Evolutionary conservation across 2,797 vertebrate genomes (phyloP).

Genomic region (Discoglossus pictus): DNA sequence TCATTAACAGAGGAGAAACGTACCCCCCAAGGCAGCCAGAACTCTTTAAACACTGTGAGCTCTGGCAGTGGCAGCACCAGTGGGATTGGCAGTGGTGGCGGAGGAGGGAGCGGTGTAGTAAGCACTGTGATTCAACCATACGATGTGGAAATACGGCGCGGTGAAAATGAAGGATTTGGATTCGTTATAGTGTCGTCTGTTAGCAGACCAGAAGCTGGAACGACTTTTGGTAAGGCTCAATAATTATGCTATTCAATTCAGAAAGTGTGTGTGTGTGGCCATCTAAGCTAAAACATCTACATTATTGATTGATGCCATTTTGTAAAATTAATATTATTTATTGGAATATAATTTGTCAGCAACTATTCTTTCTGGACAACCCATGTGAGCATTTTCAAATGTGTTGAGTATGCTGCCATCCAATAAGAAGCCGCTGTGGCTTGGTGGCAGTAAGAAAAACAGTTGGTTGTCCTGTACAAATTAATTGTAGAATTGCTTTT

Average conservation of each 20-base stretch:
- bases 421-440: too few relatives aligned
- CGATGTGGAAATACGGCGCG: slow-evolving; percentile 92
- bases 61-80: slow-evolving; percentile 96
- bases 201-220: slow-evolving; percentile 92
- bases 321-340: too few relatives aligned
- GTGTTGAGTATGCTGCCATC: too few relatives aligned
- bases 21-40: slow-evolving; percentile 95
- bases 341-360: too few relatives aligned
- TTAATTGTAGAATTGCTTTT: too few relatives aligned
- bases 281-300: too few relatives aligned
- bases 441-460: too few relatives aligned
- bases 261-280: too few relatives aligned
- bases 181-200: slow-evolving; percentile 98
- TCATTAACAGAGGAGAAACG: slow-evolving; percentile 94
- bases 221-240: slow-evolving; percentile 89
- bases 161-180: slow-evolving; percentile 94
- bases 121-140: slow-evolving; percentile 84
- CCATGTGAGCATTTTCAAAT: too few relatives aligned
- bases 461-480: too few relatives aligned
- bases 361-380: too few relatives aligned
- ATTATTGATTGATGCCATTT: too few relatives aligned
- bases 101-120: slow-evolving; percentile 73
- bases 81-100: slow-evolving; percentile 88
- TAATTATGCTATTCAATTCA: background rate
- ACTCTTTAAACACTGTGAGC: slow-evolving; percentile 95